Conservation (phyloP, 1,140 invertebrate genomes). For the Bombus terrestris region DNA sequence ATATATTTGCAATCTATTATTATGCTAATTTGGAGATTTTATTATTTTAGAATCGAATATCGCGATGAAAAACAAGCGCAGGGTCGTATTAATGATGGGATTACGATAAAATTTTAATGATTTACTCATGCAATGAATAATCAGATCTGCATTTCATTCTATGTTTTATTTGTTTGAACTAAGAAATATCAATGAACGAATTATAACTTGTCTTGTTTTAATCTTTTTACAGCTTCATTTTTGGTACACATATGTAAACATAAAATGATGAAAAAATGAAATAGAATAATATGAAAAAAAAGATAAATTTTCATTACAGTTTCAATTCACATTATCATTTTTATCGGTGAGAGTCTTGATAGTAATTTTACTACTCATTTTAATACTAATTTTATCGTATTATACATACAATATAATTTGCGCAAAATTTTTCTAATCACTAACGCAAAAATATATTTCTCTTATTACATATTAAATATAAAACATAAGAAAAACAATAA, state of each 20-base stretch:
- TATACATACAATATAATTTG: not conserved
- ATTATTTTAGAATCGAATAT: not conserved
- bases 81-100: not conserved
- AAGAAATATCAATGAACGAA: not conserved
- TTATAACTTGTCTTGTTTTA: not conserved
- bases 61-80: not conserved
- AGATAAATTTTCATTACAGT: not conserved
- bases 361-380: not conserved
- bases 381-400: not conserved
- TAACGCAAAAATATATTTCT: not conserved
- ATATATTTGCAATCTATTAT: not conserved
- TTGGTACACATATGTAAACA: not conserved
- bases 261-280: not conserved
- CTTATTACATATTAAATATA: not conserved
- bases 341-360: not conserved
- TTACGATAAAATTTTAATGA: not conserved
- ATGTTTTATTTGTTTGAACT: not conserved
- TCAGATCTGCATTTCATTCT: not conserved
- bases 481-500: not conserved
- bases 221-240: not conserved
- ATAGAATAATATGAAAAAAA: not conserved
- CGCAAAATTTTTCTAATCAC: not conserved
- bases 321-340: not conserved
- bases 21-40: not conserved
- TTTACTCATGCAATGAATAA: not conserved